phyloP scores from a whole-genome alignment of 2,888 invertebrate genomes.

The Lepidochrysops patricia region DNA sequence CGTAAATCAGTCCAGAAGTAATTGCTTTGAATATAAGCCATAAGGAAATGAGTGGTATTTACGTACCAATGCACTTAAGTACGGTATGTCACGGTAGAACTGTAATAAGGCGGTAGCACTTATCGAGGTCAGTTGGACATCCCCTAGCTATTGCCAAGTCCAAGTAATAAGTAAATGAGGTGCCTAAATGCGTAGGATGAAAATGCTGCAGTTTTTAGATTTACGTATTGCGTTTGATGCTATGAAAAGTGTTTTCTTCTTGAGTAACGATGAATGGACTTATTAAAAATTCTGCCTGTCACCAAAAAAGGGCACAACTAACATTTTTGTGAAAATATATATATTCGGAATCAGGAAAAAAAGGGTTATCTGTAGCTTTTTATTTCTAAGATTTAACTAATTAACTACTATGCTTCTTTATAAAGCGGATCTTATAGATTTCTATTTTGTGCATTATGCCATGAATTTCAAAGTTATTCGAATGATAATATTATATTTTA shows the following conservation, averaged over 20 bases:
- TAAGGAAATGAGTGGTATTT: background rate
- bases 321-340: no score
- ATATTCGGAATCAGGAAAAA: no score
- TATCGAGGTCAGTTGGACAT: slow-evolving; percentile 3
- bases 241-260: background rate
- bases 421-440: no score
- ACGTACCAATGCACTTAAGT: slow-evolving; percentile 9
- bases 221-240: background rate
- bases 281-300: no score
- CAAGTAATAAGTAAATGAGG: background rate
- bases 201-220: background rate
- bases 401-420: no score
- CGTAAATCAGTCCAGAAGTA: background rate
- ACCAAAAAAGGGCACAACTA: no score
- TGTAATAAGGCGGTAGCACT: background rate
- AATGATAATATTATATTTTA: no score
- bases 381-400: no score
- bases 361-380: no score
- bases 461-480: no score
- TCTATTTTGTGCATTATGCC: no score
- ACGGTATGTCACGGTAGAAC: background rate
- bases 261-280: background rate
- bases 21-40: background rate
- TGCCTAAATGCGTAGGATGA: background rate
- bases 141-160: background rate